Evolutionary conservation across 2,888 invertebrate species (phyloP).

Genomic region (Orthonevra nobilis): DNA sequence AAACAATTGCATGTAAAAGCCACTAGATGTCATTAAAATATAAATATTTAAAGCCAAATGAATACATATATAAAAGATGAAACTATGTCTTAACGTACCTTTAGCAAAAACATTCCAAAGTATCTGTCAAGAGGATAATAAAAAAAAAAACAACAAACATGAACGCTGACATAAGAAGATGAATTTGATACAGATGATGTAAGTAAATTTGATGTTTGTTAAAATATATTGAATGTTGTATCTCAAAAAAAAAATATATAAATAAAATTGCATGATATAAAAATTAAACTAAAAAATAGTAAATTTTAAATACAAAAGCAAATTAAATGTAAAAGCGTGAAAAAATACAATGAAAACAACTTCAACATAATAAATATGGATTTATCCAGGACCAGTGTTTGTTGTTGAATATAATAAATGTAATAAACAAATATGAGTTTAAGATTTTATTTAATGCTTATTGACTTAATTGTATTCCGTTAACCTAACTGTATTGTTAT

Average conservation of each 20-base stretch:
- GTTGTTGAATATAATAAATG: constrained; percentile 66
- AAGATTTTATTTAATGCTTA: constrained; percentile 40
- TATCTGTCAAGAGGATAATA: constrained; percentile 50
- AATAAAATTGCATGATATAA: constrained; percentile 45
- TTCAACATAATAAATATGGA: constrained; percentile 58
- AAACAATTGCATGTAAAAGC: constrained; percentile 30
- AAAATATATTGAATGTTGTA: constrained; percentile 47
- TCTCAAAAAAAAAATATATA: constrained; percentile 12
- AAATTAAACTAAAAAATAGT: constrained; percentile 12
- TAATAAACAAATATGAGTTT: constrained; percentile 24
- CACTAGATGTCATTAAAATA: constrained; percentile 48
- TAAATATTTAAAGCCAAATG: constrained; percentile 8
- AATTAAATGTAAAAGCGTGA: constrained; percentile 13
- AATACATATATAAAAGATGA: constrained; percentile 35
- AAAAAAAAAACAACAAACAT: constrained; percentile 18
- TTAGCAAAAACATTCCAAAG: constrained; percentile 37
- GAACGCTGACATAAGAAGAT: constrained; percentile 15
- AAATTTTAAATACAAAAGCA: constrained; percentile 26
- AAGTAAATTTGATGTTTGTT: constrained; percentile 41
- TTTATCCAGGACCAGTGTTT: constrained; percentile 68
- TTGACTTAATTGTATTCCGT: constrained; percentile 54
- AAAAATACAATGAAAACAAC: constrained; percentile 24
- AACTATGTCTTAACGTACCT: constrained; percentile 68
- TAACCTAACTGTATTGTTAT: constrained; percentile 25
- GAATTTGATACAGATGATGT: constrained; percentile 14